Evolutionary conservation across 2,113 vertebrate species (phyloP).

Genomic region (Microtus montanus): DNA sequence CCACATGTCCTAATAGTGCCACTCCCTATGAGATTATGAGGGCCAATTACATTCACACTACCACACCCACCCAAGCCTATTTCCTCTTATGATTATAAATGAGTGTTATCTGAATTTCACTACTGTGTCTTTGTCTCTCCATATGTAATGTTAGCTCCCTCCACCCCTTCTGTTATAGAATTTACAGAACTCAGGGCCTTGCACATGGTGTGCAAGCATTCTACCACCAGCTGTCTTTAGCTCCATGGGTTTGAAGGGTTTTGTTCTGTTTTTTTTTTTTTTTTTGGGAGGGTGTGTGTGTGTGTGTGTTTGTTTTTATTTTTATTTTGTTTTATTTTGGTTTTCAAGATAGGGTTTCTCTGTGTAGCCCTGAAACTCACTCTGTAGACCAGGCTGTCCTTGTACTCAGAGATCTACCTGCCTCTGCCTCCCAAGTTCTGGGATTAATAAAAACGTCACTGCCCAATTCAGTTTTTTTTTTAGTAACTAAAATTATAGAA

Average conservation of each 20-base stretch:
- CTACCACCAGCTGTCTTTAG: not conserved
- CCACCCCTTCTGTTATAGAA: not conserved
- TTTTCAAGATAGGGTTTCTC: not conserved
- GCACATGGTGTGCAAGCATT: not conserved
- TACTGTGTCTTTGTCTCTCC: not conserved
- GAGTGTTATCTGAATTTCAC: not conserved
- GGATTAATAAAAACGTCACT: not conserved
- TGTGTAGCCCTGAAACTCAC: not conserved
- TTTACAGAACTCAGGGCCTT: not conserved
- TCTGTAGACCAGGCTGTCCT: not conserved
- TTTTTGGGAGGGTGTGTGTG: not conserved
- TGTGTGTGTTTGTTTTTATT: not conserved
- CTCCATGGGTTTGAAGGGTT: not conserved
- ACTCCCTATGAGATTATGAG: not conserved
- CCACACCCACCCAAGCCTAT: not conserved
- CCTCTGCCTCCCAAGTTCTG: not conserved
- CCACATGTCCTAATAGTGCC: not conserved
- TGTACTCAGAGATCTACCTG: not conserved
- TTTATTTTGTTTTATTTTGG: not conserved
- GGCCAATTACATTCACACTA: not conserved
- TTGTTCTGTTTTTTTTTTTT: not conserved
- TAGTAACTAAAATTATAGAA: conserved; percentile 42
- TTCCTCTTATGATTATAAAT: conserved; percentile 18
- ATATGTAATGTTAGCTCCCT: not conserved
- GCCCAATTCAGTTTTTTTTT: not conserved